phyloP scores from a whole-genome alignment of 2,113 vertebrate species.

The Grus americana region DNA sequence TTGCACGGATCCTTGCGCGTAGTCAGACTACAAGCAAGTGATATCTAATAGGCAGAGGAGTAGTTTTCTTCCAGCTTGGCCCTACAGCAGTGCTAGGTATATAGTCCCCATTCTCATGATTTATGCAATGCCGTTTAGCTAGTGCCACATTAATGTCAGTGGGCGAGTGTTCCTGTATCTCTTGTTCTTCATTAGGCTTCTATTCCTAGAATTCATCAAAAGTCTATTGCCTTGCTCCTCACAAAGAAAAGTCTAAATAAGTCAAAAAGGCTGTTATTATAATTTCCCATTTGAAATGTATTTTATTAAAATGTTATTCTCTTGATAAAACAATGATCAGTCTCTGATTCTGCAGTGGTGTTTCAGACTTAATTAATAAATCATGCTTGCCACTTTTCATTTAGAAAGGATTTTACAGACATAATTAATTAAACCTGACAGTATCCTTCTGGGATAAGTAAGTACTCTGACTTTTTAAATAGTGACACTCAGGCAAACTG shows the following conservation, averaged over 20 bases:
- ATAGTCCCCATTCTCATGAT: neutral
- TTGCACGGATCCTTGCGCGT: neutral
- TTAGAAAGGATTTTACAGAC: constrained; percentile 45
- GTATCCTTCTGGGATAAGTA: constrained; percentile 23
- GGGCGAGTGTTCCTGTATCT: neutral
- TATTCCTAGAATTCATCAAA: constrained; percentile 19
- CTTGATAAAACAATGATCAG: constrained; percentile 12
- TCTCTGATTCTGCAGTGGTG: neutral
- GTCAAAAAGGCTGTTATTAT: neutral
- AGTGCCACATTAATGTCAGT: neutral
- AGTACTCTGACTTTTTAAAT: neutral
- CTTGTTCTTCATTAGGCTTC: constrained; percentile 17
- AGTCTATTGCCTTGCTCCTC: neutral
- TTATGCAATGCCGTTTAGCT: neutral
- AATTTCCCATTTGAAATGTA: constrained; percentile 14
- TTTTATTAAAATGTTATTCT: constrained; percentile 45
- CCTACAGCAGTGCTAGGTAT: neutral
- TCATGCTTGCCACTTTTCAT: constrained; percentile 40
- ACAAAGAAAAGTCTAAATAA: neutral
- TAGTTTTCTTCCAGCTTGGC: neutral
- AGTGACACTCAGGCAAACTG: neutral
- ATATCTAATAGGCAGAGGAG: neutral
- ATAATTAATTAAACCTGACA: constrained; percentile 47
- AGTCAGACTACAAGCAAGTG: neutral
- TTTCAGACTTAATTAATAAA: constrained; percentile 54